These are phyloP conservation scores for Scaptomyza parva DNA, from an alignment of 2,888 invertebrate species.

Conservation along the genomic window DNA sequence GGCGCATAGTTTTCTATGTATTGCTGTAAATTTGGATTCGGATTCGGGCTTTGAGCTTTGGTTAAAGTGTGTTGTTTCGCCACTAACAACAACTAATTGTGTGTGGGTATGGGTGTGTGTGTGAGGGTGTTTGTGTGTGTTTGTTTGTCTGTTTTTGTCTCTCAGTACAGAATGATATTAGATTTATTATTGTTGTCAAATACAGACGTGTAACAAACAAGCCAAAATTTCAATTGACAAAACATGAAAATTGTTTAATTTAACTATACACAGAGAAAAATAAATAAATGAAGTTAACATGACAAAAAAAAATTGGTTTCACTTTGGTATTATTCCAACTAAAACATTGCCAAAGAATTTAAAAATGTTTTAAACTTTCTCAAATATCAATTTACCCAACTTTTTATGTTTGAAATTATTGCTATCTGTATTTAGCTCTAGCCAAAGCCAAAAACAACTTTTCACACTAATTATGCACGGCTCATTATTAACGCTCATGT, in stretches of 20 bases:
- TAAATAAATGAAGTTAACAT: too few relatives aligned
- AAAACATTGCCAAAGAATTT: background rate
- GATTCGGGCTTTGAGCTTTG: too few relatives aligned
- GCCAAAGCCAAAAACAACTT: constrained; percentile 26
- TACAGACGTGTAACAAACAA: constrained; percentile 50
- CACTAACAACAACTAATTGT: constrained; percentile 52
- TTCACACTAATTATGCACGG: constrained; percentile 65
- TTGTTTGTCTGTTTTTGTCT: too few relatives aligned
- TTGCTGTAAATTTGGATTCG: constrained; percentile 14
- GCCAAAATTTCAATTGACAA: constrained; percentile 18
- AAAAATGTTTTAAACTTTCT: background rate
- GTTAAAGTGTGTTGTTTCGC: constrained; percentile 29
- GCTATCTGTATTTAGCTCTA: background rate
- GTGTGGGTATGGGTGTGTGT: constrained; percentile 20
- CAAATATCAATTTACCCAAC: background rate
- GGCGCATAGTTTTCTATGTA: constrained; percentile 7
- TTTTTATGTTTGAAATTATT: background rate
- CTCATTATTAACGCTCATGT: constrained; percentile 69
- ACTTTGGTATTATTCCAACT: too few relatives aligned
- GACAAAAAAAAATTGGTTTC: too few relatives aligned
- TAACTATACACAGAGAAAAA: background rate
- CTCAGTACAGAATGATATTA: constrained; percentile 56
- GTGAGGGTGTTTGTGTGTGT: constrained; percentile 16
- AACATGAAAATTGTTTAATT: background rate
- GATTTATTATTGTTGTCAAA: constrained; percentile 73